Conservation (phyloP, 1,140 invertebrate species). For the Drosophila suzukii region DNA sequence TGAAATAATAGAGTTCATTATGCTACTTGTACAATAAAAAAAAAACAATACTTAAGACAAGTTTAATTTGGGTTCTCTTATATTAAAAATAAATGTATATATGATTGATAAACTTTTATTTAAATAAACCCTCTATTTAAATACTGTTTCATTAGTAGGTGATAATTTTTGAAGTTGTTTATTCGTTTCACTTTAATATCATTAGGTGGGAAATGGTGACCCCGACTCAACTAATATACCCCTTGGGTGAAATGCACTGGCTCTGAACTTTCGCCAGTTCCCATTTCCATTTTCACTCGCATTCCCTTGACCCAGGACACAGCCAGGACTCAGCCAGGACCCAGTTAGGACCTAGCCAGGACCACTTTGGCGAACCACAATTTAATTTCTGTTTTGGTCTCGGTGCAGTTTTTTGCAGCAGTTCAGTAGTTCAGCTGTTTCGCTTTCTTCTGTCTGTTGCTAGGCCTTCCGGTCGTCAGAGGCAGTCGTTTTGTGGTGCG, state of each 20-base stretch:
- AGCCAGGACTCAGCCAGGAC: slow-evolving; percentile 2
- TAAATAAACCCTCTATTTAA: no score
- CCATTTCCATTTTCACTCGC: slow-evolving; percentile 20
- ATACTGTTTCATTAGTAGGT: no score
- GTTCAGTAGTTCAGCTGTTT: slow-evolving; percentile 3
- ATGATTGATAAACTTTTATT: no score
- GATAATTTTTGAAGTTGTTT: no score
- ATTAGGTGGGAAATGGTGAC: neutral
- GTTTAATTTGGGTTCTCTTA: no score
- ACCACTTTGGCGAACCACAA: slow-evolving; percentile 60
- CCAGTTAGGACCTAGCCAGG: slow-evolving; percentile 2
- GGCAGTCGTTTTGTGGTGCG: slow-evolving; percentile 41
- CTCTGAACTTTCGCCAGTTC: slow-evolving; percentile 4
- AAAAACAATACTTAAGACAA: no score
- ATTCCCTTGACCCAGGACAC: slow-evolving; percentile 10
- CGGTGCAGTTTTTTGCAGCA: slow-evolving; percentile 25
- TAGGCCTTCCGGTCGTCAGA: slow-evolving; percentile 42
- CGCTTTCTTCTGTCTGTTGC: slow-evolving; percentile 11
- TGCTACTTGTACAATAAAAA: no score
- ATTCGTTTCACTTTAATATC: neutral
- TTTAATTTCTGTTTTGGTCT: slow-evolving; percentile 70
- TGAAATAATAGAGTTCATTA: no score
- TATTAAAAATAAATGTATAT: no score
- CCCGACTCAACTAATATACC: slow-evolving; percentile 4
- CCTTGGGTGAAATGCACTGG: neutral